Conservation (phyloP, 2,888 invertebrate species). For the Schrankia costaestrigalis region DNA sequence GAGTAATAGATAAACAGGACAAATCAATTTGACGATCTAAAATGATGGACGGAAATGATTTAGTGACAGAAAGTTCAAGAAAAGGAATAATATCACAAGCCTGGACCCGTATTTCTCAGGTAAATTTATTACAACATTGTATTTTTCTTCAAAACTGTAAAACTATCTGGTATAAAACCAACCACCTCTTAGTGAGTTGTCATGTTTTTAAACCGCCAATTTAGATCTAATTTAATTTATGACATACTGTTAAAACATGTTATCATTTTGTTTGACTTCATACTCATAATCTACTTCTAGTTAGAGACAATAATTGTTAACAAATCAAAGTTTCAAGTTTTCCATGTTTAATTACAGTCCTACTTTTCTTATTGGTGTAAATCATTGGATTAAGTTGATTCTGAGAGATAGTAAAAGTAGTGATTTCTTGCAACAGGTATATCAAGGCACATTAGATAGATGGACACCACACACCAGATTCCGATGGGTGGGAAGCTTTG, state of each 20-base stretch:
- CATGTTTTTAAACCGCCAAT: constrained; percentile 14
- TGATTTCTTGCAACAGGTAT: constrained; percentile 75
- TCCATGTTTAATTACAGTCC: too few relatives aligned
- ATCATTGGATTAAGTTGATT: too few relatives aligned
- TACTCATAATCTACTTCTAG: too few relatives aligned
- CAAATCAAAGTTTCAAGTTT: too few relatives aligned
- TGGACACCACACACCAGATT: constrained; percentile 91
- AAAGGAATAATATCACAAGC: constrained; percentile 84
- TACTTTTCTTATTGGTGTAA: too few relatives aligned
- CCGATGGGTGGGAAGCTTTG: constrained; percentile 89
- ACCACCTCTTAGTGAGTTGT: constrained; percentile 18
- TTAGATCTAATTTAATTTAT: not conserved
- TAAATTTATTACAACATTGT: too few relatives aligned
- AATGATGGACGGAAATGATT: constrained; percentile 87
- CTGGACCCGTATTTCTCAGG: constrained; percentile 85
- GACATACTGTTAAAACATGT: not conserved
- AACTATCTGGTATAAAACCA: too few relatives aligned
- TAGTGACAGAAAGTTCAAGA: constrained; percentile 79
- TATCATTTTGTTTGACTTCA: too few relatives aligned
- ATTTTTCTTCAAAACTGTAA: too few relatives aligned
- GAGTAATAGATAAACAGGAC: constrained; percentile 26
- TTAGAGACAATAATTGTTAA: too few relatives aligned
- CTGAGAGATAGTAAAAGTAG: not conserved
- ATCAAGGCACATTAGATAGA: constrained; percentile 91
- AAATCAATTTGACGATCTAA: constrained; percentile 41